These are phyloP conservation scores for Morpho deidamia DNA, from an alignment of 2,888 invertebrate species.

Conservation along the genomic window DNA sequence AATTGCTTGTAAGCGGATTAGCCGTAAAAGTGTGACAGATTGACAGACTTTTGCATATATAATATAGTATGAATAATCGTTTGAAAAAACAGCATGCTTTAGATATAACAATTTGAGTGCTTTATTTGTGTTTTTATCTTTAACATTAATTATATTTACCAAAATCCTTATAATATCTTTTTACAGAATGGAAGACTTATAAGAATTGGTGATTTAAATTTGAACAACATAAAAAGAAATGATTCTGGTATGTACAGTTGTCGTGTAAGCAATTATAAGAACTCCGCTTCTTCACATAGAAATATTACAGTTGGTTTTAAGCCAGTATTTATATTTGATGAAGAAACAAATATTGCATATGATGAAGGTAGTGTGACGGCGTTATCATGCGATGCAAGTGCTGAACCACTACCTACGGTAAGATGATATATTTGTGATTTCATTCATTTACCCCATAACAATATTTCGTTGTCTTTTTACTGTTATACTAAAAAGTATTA, in stretches of 20 bases:
- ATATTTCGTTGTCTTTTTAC: no score
- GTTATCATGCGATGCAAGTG: slow-evolving; percentile 38
- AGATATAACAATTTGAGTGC: slow-evolving; percentile 5
- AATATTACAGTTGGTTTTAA: slow-evolving; percentile 37
- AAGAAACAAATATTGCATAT: slow-evolving; percentile 31
- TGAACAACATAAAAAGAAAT: slow-evolving; percentile 26
- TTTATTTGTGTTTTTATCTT: not conserved
- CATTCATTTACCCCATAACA: no score
- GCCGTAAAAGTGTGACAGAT: no score
- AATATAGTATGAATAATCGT: no score
- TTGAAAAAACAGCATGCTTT: no score
- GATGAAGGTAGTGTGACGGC: slow-evolving; percentile 16
- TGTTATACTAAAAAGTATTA: no score
- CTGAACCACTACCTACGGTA: slow-evolving; percentile 41
- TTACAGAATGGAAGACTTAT: slow-evolving; percentile 35
- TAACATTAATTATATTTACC: not conserved
- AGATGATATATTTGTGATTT: not conserved
- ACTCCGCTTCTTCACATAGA: slow-evolving; percentile 29
- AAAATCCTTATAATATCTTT: not conserved
- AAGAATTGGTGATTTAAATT: slow-evolving; percentile 24
- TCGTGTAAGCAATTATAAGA: slow-evolving; percentile 35
- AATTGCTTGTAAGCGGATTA: not conserved
- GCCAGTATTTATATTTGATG: slow-evolving; percentile 34
- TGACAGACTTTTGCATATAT: no score
- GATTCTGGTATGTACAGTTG: slow-evolving; percentile 49